Evolutionary conservation across 2,888 invertebrate species (phyloP).

Genomic region (Papilio gigon): DNA sequence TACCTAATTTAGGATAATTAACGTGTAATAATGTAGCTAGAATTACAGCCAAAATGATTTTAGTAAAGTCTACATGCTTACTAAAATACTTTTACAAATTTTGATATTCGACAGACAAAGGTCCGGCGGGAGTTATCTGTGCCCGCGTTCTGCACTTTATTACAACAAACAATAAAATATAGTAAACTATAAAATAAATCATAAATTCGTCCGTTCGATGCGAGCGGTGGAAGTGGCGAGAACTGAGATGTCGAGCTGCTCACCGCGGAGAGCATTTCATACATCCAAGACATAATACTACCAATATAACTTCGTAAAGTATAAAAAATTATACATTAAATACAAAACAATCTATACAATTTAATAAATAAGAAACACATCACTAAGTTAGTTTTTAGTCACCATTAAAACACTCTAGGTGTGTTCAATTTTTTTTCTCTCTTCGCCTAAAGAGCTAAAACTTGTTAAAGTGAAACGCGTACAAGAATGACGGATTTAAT

Average conservation of each 20-base stretch:
- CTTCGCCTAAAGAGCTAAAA: neutral
- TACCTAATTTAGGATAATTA: no score
- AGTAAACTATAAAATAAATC: conserved; percentile 39
- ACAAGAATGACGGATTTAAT: neutral
- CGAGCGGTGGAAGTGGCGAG: conserved; percentile 33
- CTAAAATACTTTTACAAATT: neutral
- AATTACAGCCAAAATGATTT: no score
- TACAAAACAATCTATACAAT: neutral
- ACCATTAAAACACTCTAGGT: neutral
- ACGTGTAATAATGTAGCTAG: no score
- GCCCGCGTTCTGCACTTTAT: conserved; percentile 37
- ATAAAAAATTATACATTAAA: neutral
- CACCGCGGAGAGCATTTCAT: neutral
- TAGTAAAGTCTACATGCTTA: no score
- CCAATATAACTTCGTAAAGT: neutral
- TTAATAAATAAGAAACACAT: no score
- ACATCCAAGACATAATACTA: neutral
- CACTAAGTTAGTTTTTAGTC: no score
- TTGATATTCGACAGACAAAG: neutral
- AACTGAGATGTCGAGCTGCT: neutral
- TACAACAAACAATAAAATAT: conserved; percentile 38
- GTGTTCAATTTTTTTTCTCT: neutral
- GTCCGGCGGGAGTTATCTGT: conserved; percentile 26
- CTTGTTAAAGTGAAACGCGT: neutral
- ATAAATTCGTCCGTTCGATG: conserved; percentile 37